Percentiles rank a stretch among this genome's conserved stretches.
These are phyloP conservation scores for Tauraco erythrolophus DNA, from an alignment of 2,113 vertebrate genomes.

Conservation along the genomic window DNA sequence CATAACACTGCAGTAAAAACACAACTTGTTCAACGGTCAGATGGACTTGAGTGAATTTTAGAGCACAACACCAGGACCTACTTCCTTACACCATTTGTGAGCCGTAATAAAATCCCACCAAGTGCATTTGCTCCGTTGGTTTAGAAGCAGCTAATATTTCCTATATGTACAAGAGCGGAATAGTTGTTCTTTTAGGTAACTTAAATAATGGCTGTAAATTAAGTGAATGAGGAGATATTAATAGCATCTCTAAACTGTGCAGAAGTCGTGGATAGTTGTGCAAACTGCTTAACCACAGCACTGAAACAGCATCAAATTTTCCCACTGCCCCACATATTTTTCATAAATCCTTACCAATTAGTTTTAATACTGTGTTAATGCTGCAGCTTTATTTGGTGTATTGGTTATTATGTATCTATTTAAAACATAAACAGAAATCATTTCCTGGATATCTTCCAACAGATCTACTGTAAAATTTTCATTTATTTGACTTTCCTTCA, in stretches of 20 bases:
- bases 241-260: background rate
- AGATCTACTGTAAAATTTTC: background rate
- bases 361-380: background rate
- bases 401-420: background rate
- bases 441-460: background rate
- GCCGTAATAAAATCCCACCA: background rate
- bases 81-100: background rate
- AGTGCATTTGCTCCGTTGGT: background rate
- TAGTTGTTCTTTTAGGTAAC: background rate
- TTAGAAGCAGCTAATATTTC: background rate
- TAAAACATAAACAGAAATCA: background rate
- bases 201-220: background rate
- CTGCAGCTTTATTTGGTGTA: background rate
- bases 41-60: background rate
- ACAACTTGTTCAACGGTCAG: background rate
- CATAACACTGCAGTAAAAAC: background rate
- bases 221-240: background rate
- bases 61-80: fast-evolving
- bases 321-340: background rate
- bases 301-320: background rate
- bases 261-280: background rate
- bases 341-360: background rate
- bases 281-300: background rate
- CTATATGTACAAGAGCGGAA: background rate
- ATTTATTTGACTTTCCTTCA: background rate